Conservation (phyloP, 2,113 vertebrate genomes). For the Propithecus coquereli region DNA sequence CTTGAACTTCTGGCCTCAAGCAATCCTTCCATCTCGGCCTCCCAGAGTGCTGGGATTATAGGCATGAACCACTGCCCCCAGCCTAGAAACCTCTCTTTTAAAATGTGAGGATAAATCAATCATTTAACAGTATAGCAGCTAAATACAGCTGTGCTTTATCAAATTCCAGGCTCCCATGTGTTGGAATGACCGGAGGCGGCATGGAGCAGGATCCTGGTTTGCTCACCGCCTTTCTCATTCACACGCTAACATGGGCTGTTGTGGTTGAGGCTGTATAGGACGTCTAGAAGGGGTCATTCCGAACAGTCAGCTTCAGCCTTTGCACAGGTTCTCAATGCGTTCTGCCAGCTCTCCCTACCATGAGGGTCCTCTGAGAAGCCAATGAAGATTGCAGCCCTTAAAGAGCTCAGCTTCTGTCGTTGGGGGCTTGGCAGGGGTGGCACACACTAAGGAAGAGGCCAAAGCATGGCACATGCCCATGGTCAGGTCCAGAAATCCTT, state of each 20-base stretch:
- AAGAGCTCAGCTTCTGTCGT: not conserved
- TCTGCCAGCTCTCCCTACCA: not conserved
- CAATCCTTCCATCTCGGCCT: not conserved
- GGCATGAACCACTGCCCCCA: no score
- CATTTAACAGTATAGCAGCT: not conserved
- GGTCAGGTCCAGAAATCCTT: not conserved
- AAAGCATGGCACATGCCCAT: rapidly evolving
- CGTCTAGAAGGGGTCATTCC: not conserved
- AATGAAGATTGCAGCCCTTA: not conserved
- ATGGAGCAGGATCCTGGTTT: not conserved
- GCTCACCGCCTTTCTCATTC: not conserved
- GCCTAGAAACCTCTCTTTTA: not conserved
- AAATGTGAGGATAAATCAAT: not conserved
- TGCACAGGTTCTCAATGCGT: not conserved
- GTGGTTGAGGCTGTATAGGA: not conserved
- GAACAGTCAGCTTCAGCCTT: not conserved
- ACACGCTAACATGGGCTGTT: not conserved
- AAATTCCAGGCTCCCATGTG: not conserved
- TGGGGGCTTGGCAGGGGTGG: not conserved
- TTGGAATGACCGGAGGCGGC: not conserved
- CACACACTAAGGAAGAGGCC: not conserved
- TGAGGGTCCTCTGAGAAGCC: not conserved
- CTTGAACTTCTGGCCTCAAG: not conserved
- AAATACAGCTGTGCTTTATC: not conserved
- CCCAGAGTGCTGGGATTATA: not conserved